Evolutionary conservation across 1,140 invertebrate genomes (phyloP).

Genomic region (Drosophila nigrodunni): DNA sequence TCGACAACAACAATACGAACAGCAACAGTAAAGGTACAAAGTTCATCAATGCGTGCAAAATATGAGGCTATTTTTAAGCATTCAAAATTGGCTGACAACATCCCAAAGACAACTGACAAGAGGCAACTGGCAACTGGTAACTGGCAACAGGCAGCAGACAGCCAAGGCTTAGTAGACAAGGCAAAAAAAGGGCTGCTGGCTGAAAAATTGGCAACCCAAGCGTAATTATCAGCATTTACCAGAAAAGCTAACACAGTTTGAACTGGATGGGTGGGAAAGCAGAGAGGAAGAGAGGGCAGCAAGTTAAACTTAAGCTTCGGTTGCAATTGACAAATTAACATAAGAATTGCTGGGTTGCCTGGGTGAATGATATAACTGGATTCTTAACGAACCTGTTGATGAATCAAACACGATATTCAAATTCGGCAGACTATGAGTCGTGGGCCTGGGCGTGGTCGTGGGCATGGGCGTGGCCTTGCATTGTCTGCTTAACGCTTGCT

Average conservation of each 20-base stretch:
- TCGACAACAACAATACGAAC: constrained; percentile 15
- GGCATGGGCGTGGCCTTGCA: constrained; percentile 57
- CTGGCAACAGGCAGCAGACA: background rate
- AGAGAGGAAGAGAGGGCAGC: background rate
- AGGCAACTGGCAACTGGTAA: background rate
- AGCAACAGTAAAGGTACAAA: constrained; percentile 35
- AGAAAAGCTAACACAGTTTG: constrained; percentile 28
- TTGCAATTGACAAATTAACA: constrained; percentile 79
- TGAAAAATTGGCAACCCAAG: constrained; percentile 57
- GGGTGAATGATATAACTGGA: constrained; percentile 19
- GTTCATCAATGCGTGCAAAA: constrained; percentile 73
- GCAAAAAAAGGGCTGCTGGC: constrained; percentile 44
- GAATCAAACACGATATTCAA: constrained; percentile 73
- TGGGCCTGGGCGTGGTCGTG: background rate
- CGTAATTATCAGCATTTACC: constrained; percentile 74
- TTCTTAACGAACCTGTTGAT: constrained; percentile 80
- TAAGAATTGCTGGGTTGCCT: constrained; percentile 53
- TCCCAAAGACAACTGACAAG: background rate
- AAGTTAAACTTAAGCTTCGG: constrained; percentile 6
- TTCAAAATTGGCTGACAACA: constrained; percentile 47
- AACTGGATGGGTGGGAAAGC: background rate
- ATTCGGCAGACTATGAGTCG: constrained; percentile 43
- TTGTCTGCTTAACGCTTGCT: constrained; percentile 77
- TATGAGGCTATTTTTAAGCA: constrained; percentile 69
- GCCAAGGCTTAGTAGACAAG: constrained; percentile 31